phyloP scores from a whole-genome alignment of 2,888 invertebrate species.

The Brachypterus glaber region DNA sequence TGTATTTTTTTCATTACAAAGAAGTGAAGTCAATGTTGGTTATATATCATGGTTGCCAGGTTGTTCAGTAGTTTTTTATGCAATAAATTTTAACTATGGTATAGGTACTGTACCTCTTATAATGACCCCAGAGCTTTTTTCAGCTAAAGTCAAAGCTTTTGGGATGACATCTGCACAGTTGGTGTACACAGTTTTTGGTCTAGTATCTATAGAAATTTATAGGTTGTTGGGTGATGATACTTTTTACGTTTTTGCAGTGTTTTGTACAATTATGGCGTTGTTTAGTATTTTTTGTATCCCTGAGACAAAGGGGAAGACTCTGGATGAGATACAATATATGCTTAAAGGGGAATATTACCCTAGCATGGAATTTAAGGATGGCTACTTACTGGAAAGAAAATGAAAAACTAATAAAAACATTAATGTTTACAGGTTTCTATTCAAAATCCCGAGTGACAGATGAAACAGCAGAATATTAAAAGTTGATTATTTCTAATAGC shows the following conservation, averaged over 20 bases:
- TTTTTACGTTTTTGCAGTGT: constrained; percentile 35
- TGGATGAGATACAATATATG: constrained; percentile 37
- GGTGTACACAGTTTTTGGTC: constrained; percentile 33
- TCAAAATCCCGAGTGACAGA: too few relatives aligned
- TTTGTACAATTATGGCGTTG: constrained; percentile 30
- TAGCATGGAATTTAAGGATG: too few relatives aligned
- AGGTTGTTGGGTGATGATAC: constrained; percentile 28
- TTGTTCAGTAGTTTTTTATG: too few relatives aligned
- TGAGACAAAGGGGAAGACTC: constrained; percentile 36
- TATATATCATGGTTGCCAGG: constrained; percentile 27
- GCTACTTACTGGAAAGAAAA: too few relatives aligned
- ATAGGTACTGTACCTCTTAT: constrained; percentile 38
- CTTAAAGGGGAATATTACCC: constrained; percentile 36
- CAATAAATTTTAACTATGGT: constrained; percentile 35
- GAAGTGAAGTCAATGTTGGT: constrained; percentile 25
- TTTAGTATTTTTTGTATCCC: constrained; percentile 35
- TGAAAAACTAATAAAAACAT: too few relatives aligned
- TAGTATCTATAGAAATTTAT: constrained; percentile 34
- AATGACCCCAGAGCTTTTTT: constrained; percentile 38
- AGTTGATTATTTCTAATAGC: too few relatives aligned
- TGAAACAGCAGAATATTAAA: too few relatives aligned
- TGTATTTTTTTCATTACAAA: constrained; percentile 35
- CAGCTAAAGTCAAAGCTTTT: constrained; percentile 37
- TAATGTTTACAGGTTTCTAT: too few relatives aligned
- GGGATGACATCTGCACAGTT: constrained; percentile 38